A percentile compares a stretch with the other conserved stretches of the same genome.
Evolutionary conservation across 1,140 invertebrate species (phyloP).

Genomic region (Ceratina australensis): DNA sequence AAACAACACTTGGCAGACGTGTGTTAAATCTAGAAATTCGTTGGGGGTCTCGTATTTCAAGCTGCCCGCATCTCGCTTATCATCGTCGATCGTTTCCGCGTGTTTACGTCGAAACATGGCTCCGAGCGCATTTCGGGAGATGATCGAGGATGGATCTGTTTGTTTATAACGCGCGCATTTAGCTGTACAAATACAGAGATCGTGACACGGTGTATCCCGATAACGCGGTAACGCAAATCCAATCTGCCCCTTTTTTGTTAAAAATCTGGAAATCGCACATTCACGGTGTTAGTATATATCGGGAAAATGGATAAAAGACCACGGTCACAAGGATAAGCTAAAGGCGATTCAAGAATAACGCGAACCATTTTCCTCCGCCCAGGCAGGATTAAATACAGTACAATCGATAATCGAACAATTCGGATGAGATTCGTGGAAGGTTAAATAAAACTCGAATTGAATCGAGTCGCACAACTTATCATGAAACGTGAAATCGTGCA

Average conservation of each 20-base stretch:
- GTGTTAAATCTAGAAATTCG: neutral
- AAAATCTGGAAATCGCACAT: neutral
- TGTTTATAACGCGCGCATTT: neutral
- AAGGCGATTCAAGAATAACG: neutral
- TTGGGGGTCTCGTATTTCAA: neutral
- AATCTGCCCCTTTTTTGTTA: neutral
- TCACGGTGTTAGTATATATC: neutral
- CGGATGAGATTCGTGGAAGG: too few species aligned
- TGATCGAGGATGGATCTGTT: neutral
- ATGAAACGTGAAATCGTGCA: neutral
- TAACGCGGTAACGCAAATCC: conserved; percentile 21
- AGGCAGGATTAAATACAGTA: too few species aligned
- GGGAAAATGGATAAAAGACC: neutral
- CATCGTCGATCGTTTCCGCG: neutral
- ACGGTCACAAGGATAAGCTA: neutral
- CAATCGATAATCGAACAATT: too few species aligned
- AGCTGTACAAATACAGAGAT: neutral
- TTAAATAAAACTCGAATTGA: too few species aligned
- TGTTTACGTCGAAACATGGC: neutral
- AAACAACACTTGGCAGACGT: neutral
- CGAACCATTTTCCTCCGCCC: neutral
- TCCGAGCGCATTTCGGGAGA: neutral
- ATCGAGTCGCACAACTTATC: too few species aligned
- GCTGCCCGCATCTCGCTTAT: neutral
- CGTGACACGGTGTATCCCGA: neutral